Evolutionary conservation across 2,113 vertebrate genomes (phyloP).

Genomic region (Silurus asotus): DNA sequence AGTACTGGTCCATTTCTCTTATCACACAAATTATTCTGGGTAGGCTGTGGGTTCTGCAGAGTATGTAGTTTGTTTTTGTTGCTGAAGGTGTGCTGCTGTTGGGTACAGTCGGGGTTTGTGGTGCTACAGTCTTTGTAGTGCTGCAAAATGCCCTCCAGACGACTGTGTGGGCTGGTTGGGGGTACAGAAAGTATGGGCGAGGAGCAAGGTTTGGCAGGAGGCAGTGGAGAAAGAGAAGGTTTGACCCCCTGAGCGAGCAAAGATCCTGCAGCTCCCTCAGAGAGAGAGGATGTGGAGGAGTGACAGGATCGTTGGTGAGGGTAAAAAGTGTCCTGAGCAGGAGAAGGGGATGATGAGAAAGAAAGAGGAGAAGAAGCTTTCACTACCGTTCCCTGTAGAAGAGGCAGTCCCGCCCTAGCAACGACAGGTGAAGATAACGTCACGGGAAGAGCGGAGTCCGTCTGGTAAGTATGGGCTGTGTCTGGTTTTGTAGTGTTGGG

Average conservation of each 20-base stretch:
- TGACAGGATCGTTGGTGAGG: slow-evolving; percentile 71
- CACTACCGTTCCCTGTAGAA: slow-evolving; percentile 57
- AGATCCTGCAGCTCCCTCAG: slow-evolving; percentile 65
- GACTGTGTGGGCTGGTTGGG: slow-evolving; percentile 62
- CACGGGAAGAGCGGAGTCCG: slow-evolving; percentile 59
- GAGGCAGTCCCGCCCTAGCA: slow-evolving; percentile 56
- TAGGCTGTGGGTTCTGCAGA: slow-evolving; percentile 57
- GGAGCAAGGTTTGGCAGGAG: slow-evolving; percentile 46
- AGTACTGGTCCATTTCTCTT: slow-evolving; percentile 57
- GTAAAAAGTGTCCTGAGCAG: slow-evolving; percentile 62
- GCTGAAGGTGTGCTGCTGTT: slow-evolving; percentile 60
- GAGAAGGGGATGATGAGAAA: slow-evolving; percentile 52
- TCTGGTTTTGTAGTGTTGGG: slow-evolving; percentile 63
- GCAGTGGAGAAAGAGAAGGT: slow-evolving; percentile 66
- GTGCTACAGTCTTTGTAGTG: slow-evolving; percentile 77
- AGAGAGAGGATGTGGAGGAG: slow-evolving; percentile 72
- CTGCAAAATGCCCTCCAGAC: slow-evolving; percentile 75
- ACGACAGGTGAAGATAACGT: slow-evolving; percentile 64
- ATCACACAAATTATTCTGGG: slow-evolving; percentile 43
- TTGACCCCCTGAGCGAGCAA: slow-evolving; percentile 64
- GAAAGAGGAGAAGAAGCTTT: slow-evolving; percentile 62
- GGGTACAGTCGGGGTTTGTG: slow-evolving; percentile 67
- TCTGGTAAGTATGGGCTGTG: slow-evolving; percentile 55
- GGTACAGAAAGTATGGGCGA: slow-evolving; percentile 53
- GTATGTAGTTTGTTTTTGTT: slow-evolving; percentile 74